Evolutionary conservation across 2,797 vertebrate genomes (phyloP).

Genomic region (Notolabrus celidotus): DNA sequence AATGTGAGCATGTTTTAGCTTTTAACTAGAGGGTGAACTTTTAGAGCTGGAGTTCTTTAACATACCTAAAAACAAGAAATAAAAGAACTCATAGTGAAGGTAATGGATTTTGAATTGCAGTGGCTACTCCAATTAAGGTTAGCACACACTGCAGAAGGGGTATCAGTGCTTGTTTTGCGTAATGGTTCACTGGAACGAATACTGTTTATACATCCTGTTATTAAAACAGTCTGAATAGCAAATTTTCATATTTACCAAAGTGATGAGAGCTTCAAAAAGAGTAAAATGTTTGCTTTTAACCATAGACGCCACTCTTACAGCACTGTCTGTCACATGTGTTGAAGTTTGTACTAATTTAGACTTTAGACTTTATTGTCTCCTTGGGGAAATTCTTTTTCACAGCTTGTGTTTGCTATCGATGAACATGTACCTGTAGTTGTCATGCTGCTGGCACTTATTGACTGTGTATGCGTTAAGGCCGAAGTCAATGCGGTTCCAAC

Average conservation of each 20-base stretch:
- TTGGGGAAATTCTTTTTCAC: too few relatives aligned
- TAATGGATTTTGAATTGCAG: constrained; percentile 29
- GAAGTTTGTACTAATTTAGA: too few relatives aligned
- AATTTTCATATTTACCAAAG: background rate
- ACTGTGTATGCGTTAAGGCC: constrained; percentile 60
- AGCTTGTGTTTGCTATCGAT: constrained; percentile 38
- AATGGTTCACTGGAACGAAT: constrained; percentile 12
- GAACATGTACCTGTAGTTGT: constrained; percentile 33
- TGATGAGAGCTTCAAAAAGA: constrained; percentile 1
- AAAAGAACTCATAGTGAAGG: background rate
- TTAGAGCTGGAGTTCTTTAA: constrained; percentile 19
- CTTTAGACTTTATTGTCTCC: too few relatives aligned
- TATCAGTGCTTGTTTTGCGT: constrained; percentile 14
- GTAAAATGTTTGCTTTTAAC: constrained; percentile 24
- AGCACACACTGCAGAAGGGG: constrained; percentile 17
- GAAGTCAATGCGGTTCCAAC: background rate
- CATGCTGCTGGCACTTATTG: constrained; percentile 52
- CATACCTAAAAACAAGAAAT: background rate
- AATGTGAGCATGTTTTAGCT: constrained; percentile 12
- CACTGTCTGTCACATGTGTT: too few relatives aligned
- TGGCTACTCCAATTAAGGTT: constrained; percentile 24
- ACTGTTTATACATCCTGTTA: background rate
- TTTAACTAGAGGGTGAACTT: constrained; percentile 26
- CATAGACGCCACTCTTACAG: background rate
- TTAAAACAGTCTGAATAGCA: constrained; percentile 5